Evolutionary conservation across 1,140 invertebrate genomes (phyloP).

Genomic region (Caerostris darwini): DNA sequence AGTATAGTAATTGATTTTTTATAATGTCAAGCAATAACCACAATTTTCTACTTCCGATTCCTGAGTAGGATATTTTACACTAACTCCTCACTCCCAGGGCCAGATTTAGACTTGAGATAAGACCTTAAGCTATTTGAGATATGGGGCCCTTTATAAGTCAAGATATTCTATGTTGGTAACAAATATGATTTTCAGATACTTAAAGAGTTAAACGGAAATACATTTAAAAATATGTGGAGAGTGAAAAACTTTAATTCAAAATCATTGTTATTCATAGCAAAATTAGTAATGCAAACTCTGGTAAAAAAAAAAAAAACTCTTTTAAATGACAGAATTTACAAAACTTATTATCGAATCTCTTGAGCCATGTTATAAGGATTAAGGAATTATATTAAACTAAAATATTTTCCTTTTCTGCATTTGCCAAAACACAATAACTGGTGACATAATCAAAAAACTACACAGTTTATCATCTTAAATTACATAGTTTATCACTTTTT

Average conservation of each 20-base stretch:
- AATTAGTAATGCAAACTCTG: background rate
- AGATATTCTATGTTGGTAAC: background rate
- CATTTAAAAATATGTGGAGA: background rate
- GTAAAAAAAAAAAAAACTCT: background rate
- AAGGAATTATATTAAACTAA: background rate
- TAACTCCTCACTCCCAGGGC: no score
- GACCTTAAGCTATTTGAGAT: background rate
- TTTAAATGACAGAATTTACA: background rate
- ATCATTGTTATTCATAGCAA: background rate
- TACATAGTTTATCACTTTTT: background rate
- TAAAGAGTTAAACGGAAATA: background rate
- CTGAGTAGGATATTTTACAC: no score
- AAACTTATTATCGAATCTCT: background rate
- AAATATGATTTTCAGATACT: background rate
- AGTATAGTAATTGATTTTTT: no score
- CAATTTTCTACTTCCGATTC: no score
- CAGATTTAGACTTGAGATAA: background rate
- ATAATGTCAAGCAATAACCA: no score
- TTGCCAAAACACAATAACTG: background rate
- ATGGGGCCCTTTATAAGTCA: background rate
- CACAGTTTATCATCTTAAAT: background rate
- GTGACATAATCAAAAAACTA: background rate
- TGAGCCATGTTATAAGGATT: background rate
- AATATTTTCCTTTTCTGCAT: background rate
- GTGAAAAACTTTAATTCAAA: background rate